A percentile compares a stretch with the other conserved stretches of the same genome.
phyloP scores from a whole-genome alignment of 2,888 invertebrate genomes.

The Oeneis ivallda region DNA sequence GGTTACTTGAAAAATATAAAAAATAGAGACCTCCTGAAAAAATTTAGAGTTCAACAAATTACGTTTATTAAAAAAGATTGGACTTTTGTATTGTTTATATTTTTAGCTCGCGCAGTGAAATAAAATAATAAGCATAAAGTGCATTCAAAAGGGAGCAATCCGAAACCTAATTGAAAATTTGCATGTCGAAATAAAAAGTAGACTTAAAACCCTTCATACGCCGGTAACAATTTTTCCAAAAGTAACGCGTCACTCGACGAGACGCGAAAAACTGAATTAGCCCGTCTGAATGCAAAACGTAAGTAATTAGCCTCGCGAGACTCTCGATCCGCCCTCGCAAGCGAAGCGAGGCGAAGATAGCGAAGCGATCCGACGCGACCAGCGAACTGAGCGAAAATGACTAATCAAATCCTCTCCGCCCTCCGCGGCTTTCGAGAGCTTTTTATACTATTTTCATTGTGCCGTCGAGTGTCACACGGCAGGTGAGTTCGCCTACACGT shows the following conservation, averaged over 20 bases:
- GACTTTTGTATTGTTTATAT: background rate
- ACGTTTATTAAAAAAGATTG: background rate
- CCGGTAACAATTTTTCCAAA: conserved; percentile 48
- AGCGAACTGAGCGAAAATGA: conserved; percentile 74
- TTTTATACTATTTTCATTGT: conserved; percentile 80
- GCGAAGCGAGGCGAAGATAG: conserved; percentile 77
- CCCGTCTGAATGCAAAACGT: conserved; percentile 75
- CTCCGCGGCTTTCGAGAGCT: conserved; percentile 66
- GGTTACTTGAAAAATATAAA: background rate
- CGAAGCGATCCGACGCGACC: conserved; percentile 64
- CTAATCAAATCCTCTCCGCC: conserved; percentile 80
- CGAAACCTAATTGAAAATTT: conserved; percentile 39
- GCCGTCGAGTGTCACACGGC: conserved; percentile 71
- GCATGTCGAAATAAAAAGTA: conserved; percentile 38
- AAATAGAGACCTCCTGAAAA: background rate
- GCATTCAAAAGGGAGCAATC: conserved; percentile 36
- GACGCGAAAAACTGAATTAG: conserved; percentile 77
- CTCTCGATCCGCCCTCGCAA: conserved; percentile 77
- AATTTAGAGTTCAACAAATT: background rate
- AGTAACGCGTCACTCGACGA: conserved; percentile 64
- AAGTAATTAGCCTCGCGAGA: conserved; percentile 81
- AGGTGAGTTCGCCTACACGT: conserved; percentile 51
- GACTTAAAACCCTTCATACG: conserved; percentile 36
- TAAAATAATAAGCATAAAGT: conserved; percentile 25
- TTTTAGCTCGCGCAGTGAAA: conserved; percentile 15